A percentile compares a stretch with the other conserved stretches of the same genome.
Evolutionary conservation across 2,113 vertebrate species (phyloP).

Genomic region (Rhynchomys soricoides): DNA sequence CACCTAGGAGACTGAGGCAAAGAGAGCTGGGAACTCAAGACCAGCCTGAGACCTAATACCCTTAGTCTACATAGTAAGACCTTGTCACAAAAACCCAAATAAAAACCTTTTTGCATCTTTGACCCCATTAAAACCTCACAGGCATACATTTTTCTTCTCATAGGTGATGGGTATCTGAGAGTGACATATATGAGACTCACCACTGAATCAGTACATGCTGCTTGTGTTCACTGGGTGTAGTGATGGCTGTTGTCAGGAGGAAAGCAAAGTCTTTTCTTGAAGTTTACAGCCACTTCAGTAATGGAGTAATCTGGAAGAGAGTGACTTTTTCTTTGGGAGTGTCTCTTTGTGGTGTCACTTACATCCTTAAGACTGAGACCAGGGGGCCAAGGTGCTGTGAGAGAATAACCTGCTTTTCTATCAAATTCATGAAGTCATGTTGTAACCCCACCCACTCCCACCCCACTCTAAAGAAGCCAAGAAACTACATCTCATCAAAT

Average conservation of each 20-base stretch:
- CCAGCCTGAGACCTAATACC: not conserved
- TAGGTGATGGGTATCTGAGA: not conserved
- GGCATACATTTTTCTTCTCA: not conserved
- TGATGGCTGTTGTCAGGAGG: not conserved
- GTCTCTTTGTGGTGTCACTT: not conserved
- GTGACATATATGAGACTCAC: not conserved
- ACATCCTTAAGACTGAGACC: not conserved
- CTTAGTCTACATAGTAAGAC: not conserved
- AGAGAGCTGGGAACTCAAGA: not conserved
- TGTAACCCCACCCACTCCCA: not conserved
- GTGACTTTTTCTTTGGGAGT: not conserved
- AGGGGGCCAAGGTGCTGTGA: not conserved
- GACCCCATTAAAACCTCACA: not conserved
- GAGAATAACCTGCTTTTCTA: not conserved
- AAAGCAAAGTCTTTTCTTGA: not conserved
- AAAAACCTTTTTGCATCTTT: not conserved
- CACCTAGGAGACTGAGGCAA: not conserved
- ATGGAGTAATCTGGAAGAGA: not conserved
- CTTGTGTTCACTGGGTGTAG: constrained; percentile 9
- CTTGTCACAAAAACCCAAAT: too few relatives aligned
- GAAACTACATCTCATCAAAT: not conserved
- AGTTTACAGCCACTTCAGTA: not conserved
- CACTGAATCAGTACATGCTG: not conserved
- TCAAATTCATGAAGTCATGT: not conserved
- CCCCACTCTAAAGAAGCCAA: not conserved